phyloP scores from a whole-genome alignment of 2,888 invertebrate genomes.

The Drosophila tanythrix region DNA sequence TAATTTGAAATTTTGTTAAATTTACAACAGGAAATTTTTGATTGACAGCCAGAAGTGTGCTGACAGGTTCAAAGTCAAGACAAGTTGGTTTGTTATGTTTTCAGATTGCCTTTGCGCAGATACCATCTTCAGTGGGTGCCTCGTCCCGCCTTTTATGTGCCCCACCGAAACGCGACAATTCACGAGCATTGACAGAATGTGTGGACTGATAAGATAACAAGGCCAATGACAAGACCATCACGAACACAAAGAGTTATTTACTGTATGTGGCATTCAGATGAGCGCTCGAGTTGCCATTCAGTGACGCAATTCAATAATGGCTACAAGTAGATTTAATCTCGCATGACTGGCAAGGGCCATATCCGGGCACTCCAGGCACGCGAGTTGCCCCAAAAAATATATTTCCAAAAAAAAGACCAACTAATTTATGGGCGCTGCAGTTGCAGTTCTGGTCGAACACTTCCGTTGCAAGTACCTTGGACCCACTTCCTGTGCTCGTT shows the following conservation, averaged over 20 bases:
- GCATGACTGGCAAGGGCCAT: conserved; percentile 1
- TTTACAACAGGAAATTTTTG: not conserved
- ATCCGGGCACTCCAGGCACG: conserved; percentile 9
- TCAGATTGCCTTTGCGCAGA: conserved; percentile 18
- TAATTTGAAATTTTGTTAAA: not conserved
- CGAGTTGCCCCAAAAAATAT: conserved; percentile 12
- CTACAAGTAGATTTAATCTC: conserved; percentile 1
- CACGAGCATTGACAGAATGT: conserved; percentile 23
- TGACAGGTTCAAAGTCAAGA: not conserved
- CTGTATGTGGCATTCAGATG: conserved; percentile 20
- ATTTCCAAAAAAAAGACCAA: not conserved
- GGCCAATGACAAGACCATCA: conserved; percentile 24
- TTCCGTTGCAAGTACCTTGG: conserved; percentile 31
- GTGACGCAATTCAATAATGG: conserved; percentile 23
- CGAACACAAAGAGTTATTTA: not conserved
- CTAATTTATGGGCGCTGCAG: conserved; percentile 31
- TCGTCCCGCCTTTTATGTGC: conserved; percentile 40
- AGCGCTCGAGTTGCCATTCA: conserved; percentile 9
- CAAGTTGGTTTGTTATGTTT: conserved; percentile 5
- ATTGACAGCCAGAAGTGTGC: conserved; percentile 15
- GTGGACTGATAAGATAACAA: conserved; percentile 48
- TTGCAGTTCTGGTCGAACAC: conserved; percentile 18
- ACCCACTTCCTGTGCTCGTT: conserved; percentile 40
- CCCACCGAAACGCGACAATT: conserved; percentile 38
- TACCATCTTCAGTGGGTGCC: conserved; percentile 35